Percentiles rank a stretch among this genome's conserved stretches.
Conservation (phyloP, 2,888 invertebrate genomes). For the Margaritifera margaritifera region DNA sequence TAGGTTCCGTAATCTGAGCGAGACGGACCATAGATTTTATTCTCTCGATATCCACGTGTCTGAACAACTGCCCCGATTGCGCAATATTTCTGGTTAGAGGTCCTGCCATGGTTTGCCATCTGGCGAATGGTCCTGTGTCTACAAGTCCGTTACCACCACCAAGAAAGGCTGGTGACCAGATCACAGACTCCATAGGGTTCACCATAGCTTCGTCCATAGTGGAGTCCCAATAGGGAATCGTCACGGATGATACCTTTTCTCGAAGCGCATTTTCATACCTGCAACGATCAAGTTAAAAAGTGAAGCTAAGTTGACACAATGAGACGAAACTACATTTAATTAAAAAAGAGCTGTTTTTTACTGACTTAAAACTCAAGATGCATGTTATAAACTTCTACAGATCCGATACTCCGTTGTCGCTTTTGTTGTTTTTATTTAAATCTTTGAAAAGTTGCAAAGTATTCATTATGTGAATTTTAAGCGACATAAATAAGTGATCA, state of each 20-base stretch:
- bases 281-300: constrained; percentile 3
- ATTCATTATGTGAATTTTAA: no score
- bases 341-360: no score
- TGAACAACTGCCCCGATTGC: constrained; percentile 51
- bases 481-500: no score
- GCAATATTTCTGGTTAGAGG: constrained; percentile 56
- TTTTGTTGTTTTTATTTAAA: no score
- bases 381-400: no score
- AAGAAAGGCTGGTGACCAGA: constrained; percentile 54
- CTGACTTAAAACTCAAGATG: no score
- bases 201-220: constrained; percentile 49
- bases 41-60: constrained; percentile 34
- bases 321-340: no score
- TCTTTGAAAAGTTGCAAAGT: no score
- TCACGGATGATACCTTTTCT: constrained; percentile 52
- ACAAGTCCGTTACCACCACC: constrained; percentile 57
- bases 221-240: constrained; percentile 64
- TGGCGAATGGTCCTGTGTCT: constrained; percentile 55
- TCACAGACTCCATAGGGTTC: constrained; percentile 46
- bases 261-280: constrained; percentile 64
- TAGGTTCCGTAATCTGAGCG: constrained; percentile 46
- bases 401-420: no score
- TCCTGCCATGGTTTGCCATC: constrained; percentile 52
- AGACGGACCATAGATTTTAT: constrained; percentile 34
- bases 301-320: neutral